Evolutionary conservation across 2,888 invertebrate species (phyloP).

Genomic region (Scaptomyza caliginosa): DNA sequence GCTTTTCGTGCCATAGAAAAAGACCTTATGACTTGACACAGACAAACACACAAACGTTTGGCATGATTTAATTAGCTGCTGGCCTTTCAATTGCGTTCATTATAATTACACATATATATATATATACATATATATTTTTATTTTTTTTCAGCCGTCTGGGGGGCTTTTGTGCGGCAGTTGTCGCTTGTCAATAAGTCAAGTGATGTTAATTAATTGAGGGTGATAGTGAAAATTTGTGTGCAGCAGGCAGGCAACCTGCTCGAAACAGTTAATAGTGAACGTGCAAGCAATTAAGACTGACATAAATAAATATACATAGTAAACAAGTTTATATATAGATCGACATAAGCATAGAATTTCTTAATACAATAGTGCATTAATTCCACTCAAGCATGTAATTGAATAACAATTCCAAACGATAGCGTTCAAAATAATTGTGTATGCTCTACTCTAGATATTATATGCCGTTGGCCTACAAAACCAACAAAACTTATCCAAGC

Average conservation of each 20-base stretch:
- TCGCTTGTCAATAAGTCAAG: conserved; percentile 79
- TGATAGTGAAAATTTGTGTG: conserved; percentile 60
- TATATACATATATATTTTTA: conserved; percentile 23
- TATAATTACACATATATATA: conserved; percentile 71
- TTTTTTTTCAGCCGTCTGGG: conserved; percentile 62
- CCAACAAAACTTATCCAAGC: neutral
- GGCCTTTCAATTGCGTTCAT: conserved; percentile 74
- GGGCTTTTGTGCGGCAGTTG: conserved; percentile 49
- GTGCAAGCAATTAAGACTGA: conserved; percentile 59
- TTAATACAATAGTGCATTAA: conserved; percentile 52
- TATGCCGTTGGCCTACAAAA: conserved; percentile 16
- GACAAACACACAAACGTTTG: conserved; percentile 33
- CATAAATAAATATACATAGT: conserved; percentile 13
- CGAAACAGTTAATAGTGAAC: conserved; percentile 53
- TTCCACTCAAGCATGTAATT: conserved; percentile 44
- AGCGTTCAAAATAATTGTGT: conserved; percentile 29
- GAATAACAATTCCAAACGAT: conserved; percentile 23
- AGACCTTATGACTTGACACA: conserved; percentile 50
- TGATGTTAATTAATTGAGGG: conserved; percentile 80
- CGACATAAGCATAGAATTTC: conserved; percentile 2
- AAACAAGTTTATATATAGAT: neutral
- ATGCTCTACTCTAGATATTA: conserved; percentile 5
- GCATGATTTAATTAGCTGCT: conserved; percentile 70
- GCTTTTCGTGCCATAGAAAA: conserved; percentile 26
- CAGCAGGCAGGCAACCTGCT: conserved; percentile 53